A percentile compares a stretch with the other conserved stretches of the same genome.
Evolutionary conservation across 2,113 vertebrate species (phyloP).

Genomic region (Cairina moschata): DNA sequence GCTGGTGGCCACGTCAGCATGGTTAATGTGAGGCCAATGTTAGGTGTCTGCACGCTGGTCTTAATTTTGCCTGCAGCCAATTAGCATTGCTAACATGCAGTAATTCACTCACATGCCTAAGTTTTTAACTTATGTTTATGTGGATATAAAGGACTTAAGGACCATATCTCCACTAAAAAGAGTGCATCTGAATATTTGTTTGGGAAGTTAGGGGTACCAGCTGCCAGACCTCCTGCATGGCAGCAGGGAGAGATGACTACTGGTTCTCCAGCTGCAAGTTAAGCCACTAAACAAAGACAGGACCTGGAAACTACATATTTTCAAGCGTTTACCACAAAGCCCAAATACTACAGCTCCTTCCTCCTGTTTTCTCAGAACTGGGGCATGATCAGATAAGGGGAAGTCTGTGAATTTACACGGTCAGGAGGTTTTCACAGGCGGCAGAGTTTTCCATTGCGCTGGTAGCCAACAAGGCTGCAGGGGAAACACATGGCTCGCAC

Average conservation of each 20-base stretch:
- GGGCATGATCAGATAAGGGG: neutral
- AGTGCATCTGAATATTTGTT: neutral
- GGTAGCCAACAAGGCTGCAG: slow-evolving; percentile 23
- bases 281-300: neutral
- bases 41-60: slow-evolving; percentile 17
- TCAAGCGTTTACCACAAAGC: neutral
- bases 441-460: neutral
- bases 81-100: slow-evolving; percentile 4
- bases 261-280: slow-evolving; percentile 1
- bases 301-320: slow-evolving; percentile 8
- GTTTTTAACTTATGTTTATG: neutral
- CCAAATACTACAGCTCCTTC: slow-evolving; percentile 13
- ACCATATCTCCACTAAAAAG: neutral
- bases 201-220: neutral
- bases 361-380: slow-evolving; percentile 17
- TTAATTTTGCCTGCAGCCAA: slow-evolving; percentile 24
- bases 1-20: neutral
- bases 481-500: neutral
- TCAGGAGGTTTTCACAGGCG: neutral
- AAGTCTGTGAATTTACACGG: neutral
- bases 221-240: neutral
- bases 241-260: neutral
- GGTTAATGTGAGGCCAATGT: slow-evolving; percentile 23
- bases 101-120: neutral
- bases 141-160: neutral